Percentiles rank a stretch among this genome's conserved stretches.
Conservation (phyloP, 2,113 vertebrate species). For the Colinus virginianus region DNA sequence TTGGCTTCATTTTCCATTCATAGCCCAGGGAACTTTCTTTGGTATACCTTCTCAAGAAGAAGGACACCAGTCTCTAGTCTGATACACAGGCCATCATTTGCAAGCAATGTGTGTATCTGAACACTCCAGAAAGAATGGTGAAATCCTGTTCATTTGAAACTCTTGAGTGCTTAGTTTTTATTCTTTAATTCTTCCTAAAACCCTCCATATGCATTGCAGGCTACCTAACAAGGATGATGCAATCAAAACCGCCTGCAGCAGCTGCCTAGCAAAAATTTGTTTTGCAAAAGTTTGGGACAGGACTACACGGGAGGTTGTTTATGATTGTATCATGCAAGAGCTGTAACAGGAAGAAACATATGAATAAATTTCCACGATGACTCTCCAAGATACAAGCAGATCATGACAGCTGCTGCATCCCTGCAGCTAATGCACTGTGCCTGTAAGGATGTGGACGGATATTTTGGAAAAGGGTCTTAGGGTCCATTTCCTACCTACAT, state of each 20-base stretch:
- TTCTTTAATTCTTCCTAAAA: neutral
- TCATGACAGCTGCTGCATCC: neutral
- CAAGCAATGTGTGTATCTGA: neutral
- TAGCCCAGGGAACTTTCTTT: neutral
- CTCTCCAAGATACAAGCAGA: neutral
- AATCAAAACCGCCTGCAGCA: neutral
- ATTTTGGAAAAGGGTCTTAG: rapidly evolving
- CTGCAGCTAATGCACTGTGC: neutral
- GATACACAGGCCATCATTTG: neutral
- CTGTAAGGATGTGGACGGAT: neutral
- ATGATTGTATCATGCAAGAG: neutral
- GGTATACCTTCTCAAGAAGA: neutral
- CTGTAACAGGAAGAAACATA: neutral
- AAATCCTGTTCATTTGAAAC: neutral
- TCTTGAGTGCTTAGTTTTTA: neutral
- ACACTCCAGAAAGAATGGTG: neutral
- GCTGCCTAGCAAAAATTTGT: neutral
- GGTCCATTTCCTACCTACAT: neutral
- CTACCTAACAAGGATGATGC: neutral
- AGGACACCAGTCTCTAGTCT: neutral
- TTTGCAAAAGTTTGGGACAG: neutral
- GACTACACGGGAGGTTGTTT: neutral
- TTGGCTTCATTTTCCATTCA: neutral
- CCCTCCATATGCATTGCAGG: neutral
- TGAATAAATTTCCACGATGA: neutral